A percentile compares a stretch with the other conserved stretches of the same genome.
Evolutionary conservation across 2,113 vertebrate species (phyloP).

Genomic region (Romanogobio albipinnatus): DNA sequence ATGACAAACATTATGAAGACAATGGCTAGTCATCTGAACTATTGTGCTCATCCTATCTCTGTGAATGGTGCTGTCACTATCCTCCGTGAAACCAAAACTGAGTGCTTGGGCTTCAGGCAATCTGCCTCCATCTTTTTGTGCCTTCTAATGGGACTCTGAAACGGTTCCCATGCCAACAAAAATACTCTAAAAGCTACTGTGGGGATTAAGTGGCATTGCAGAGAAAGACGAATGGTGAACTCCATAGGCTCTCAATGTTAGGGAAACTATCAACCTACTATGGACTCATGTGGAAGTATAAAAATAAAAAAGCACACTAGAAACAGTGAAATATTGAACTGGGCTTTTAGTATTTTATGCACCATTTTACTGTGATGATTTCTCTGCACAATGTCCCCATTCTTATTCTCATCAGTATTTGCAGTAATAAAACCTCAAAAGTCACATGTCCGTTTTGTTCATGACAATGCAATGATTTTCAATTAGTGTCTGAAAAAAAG

Average conservation of each 20-base stretch:
- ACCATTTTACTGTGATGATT: neutral
- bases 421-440: constrained; percentile 16
- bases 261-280: neutral
- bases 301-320: neutral
- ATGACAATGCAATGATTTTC: constrained; percentile 21
- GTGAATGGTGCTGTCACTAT: constrained; percentile 43
- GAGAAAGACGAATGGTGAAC: constrained; percentile 27
- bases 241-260: neutral
- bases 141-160: constrained; percentile 50
- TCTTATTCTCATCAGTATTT: neutral
- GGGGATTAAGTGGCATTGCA: constrained; percentile 40
- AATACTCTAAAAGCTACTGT: constrained; percentile 36
- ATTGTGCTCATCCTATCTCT: constrained; percentile 36
- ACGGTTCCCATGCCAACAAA: constrained; percentile 62
- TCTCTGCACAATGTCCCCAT: neutral
- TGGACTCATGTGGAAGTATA: neutral
- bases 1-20: constrained; percentile 46
- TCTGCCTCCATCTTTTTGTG: constrained; percentile 42
- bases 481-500: constrained; percentile 42
- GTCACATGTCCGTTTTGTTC: constrained; percentile 21
- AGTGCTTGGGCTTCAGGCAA: constrained; percentile 49
- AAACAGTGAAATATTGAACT: neutral
- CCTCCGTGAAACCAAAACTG: constrained; percentile 39
- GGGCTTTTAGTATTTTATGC: neutral
- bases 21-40: constrained; percentile 46